Base-by-base conservation (phyloP, 2,113 vertebrate species). In the Phrynosoma blainvillii region DNA sequence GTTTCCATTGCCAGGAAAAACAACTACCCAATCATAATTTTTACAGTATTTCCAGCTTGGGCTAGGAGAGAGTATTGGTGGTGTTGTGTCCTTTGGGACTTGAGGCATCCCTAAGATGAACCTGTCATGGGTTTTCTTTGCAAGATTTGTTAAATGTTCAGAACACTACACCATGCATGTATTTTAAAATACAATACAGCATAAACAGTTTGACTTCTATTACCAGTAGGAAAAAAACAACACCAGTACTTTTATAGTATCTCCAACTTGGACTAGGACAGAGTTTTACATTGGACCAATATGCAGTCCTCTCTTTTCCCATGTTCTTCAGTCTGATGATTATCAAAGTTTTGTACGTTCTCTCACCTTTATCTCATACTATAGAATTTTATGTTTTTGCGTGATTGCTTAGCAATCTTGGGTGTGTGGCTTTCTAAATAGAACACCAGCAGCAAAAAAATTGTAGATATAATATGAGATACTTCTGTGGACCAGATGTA, bases 401-500 rank as follows among this genome's bases (percentile, higher is more conserved):
- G 21, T 16, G 3, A 83, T 59, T 90, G 89, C 40, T 89, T 27
- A 87, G 56, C 52, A 80, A 80, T n/a, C 14, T 59, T 54, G 1
- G 56, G 30, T 71, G 40, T 0, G 0, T 5, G 13, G 14, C 10
- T 76, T 87, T 23, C 9, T 18, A 77, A 80, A 85, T 9, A 0
- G 0, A 85, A 90, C 21, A 6, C 27, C 68, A 85, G 11, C 54
- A 47, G 23, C 86, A 52, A 25, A 47, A 73, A 84, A 3, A 23
- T 73, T 73, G 47, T 82, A 42, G 82, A 3, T 0, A 78, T 0
- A 52, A 13, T 0, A 18, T 32, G 14, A 86, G 84, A 81, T 5
- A 88, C 3, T 5, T 90, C 80, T 90, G 62, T 82, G 27, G 77
- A 92, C 77, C 30, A 62, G 87, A 93, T 74, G 14, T 82, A 82